phyloP scores from a whole-genome alignment of 2,888 invertebrate species.

The Dasypogon diadema region DNA sequence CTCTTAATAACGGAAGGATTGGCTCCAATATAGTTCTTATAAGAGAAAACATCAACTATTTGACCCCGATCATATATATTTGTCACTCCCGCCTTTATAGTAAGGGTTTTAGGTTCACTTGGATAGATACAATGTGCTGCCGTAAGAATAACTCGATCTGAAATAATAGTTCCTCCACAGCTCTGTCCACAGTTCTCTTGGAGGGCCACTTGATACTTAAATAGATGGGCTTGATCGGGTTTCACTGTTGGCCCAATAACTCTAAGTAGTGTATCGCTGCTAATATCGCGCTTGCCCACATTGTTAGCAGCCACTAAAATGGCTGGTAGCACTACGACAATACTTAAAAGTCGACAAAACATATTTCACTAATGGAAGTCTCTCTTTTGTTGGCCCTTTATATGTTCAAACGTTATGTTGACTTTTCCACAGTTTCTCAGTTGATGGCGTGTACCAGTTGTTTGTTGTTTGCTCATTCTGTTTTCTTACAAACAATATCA shows the following conservation, averaged over 20 bases:
- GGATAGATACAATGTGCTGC: conserved; percentile 16
- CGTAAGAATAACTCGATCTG: conserved; percentile 9
- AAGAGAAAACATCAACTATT: conserved; percentile 2
- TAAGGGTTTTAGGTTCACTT: background rate
- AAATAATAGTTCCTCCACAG: conserved; percentile 29
- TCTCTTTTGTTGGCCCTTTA: too few relatives aligned
- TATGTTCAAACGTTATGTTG: too few relatives aligned
- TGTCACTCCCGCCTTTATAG: conserved; percentile 3
- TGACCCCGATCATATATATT: conserved; percentile 3
- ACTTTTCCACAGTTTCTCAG: too few relatives aligned
- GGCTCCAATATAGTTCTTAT: background rate
- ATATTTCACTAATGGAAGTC: too few relatives aligned
- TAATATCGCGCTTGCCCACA: too few relatives aligned
- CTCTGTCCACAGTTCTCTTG: conserved; percentile 21
- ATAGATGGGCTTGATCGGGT: background rate
- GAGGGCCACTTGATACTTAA: conserved; percentile 14
- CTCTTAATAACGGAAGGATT: background rate
- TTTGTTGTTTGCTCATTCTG: too few relatives aligned
- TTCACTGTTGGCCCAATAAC: conserved; percentile 3
- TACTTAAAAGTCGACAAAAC: too few relatives aligned
- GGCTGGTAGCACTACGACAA: too few relatives aligned
- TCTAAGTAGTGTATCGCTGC: background rate
- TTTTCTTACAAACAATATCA: too few relatives aligned
- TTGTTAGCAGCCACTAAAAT: too few relatives aligned
- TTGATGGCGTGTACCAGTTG: too few relatives aligned